Evolutionary conservation across 2,888 invertebrate species (phyloP), one percentile per base, ranked within the genome.

Genomic region (Dolichopus griseipennis): DNA sequence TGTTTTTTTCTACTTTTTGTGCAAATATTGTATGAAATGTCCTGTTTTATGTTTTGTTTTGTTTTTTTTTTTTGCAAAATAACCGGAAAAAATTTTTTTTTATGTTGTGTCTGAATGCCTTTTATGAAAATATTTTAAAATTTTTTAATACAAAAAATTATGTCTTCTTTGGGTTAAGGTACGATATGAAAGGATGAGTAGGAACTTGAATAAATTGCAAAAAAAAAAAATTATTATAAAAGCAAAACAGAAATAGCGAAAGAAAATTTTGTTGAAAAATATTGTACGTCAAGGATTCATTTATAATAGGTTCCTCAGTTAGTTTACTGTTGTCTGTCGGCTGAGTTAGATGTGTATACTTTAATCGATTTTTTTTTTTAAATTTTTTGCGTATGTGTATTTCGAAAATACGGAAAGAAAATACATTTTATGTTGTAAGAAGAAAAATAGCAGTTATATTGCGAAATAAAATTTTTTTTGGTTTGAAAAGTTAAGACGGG

Each of bases 281-380:
- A 6, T 52, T 52, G 15, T 52, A 52, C 18, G 52, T 52, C 18
- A 52, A 52, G 52, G 52, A 15, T 18, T 52, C 52, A 52, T 18
- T 52, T 52, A 52, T 18, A 52, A 52, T 52, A 52, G 52, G 52
- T 52, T 52, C 52, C 52, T 12, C 9, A 52, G 52, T 52, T 52
- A 52, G 52, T 52, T 52, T 52, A 52, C 52, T 52, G 52, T 52
- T 52, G 52, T 52, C 52, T 52, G 52, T 18, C 52, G 52, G 52
- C 15, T 52, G 52, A 52, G 18, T 18, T 52, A 52, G 52, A 52
- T 52, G 52, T 52, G 52, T 52, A 52, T 52, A 52, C 18, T 52
- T 52, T 52, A 52, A 52, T 27, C 27, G 27, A 27, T 4, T 27
- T 27, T 27, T 27, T 27, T 27, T 27, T 27, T 27, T 27, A 4